phyloP scores from a whole-genome alignment of 2,888 invertebrate genomes.

The Cotesia congregata region DNA sequence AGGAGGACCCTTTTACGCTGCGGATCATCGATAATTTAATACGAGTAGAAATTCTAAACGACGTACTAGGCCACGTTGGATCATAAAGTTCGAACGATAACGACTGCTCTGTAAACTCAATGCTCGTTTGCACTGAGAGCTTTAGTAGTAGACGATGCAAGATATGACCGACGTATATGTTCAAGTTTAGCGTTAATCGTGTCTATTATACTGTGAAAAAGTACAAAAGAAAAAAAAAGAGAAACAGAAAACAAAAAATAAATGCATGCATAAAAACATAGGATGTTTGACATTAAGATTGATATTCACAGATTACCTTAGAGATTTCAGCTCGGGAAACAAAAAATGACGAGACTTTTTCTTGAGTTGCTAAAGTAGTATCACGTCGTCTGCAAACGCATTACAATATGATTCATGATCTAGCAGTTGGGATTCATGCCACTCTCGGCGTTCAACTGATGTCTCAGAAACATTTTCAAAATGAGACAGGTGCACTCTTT shows the following conservation, averaged over 20 bases:
- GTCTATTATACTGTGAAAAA: neutral
- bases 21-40: constrained; percentile 37
- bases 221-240: constrained; percentile 2
- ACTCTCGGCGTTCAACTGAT: constrained; percentile 41
- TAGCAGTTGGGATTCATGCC: constrained; percentile 43
- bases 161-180: constrained; percentile 16
- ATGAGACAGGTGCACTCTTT: constrained; percentile 38
- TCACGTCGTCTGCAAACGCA: constrained; percentile 46
- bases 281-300: neutral
- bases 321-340: neutral
- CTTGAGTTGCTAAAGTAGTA: constrained; percentile 29
- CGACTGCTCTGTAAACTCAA: constrained; percentile 35
- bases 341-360: constrained; percentile 18
- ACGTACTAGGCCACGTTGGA: constrained; percentile 25
- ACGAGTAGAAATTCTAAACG: constrained; percentile 31
- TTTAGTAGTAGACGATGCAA: constrained; percentile 34
- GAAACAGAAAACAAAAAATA: neutral
- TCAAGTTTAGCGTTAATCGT: constrained; percentile 4
- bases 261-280: neutral
- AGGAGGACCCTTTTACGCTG: constrained; percentile 9
- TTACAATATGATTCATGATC: constrained; percentile 52
- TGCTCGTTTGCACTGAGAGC: constrained; percentile 31
- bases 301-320: neutral
- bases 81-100: constrained; percentile 40
- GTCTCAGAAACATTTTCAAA: constrained; percentile 43